Conservation (phyloP, 2,113 vertebrate species). For the Spheniscus mendiculus region DNA sequence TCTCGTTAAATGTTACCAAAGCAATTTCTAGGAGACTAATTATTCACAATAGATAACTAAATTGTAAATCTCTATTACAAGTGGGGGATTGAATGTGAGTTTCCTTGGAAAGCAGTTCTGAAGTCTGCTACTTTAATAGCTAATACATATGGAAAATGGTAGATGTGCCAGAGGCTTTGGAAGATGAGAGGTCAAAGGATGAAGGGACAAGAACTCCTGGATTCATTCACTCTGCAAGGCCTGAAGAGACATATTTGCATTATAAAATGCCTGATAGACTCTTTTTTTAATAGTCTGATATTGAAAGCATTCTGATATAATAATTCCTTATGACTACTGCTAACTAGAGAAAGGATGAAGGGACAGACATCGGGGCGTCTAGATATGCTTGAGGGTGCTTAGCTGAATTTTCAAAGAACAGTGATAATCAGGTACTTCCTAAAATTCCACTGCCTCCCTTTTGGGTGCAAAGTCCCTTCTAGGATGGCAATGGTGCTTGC, state of each 20-base stretch:
- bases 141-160: constrained; percentile 22
- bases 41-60: constrained; percentile 71
- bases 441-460: not conserved
- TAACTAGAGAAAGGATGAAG: not conserved
- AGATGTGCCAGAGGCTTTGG: constrained; percentile 23
- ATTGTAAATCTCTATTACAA: constrained; percentile 62
- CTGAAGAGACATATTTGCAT: constrained; percentile 27
- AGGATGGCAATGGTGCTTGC: not conserved
- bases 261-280: not conserved
- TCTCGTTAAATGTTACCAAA: constrained; percentile 62
- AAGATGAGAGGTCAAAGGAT: constrained; percentile 46
- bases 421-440: not conserved
- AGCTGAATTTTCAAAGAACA: not conserved
- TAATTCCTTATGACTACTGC: not conserved
- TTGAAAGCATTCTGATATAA: not conserved
- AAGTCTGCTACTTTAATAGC: constrained; percentile 27
- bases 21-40: constrained; percentile 67
- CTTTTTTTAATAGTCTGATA: not conserved
- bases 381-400: not conserved
- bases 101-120: constrained; percentile 27
- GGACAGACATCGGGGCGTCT: not conserved
- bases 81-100: not conserved
- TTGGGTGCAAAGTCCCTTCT: not conserved
- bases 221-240: constrained; percentile 26
- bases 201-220: constrained; percentile 43